Evolutionary conservation across 1,140 invertebrate genomes (phyloP).

Genomic region (Calliopsis andreniformis): DNA sequence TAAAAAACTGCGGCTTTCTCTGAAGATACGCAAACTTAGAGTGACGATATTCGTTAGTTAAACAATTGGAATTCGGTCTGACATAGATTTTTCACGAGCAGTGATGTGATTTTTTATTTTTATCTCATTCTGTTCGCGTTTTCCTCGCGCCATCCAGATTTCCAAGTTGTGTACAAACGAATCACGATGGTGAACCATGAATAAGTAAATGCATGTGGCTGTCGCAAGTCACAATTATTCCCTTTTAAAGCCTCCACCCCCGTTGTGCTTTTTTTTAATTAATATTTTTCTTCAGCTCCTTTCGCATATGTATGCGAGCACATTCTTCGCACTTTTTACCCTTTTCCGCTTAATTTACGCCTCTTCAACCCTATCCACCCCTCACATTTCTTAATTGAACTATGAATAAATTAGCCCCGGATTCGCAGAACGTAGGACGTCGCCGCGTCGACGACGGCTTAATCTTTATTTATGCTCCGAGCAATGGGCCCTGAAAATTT

Average conservation of each 20-base stretch:
- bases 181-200: not conserved
- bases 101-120: not conserved
- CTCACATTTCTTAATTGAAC: conserved; percentile 55
- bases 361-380: not conserved
- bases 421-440: not conserved
- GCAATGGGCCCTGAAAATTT: conserved; percentile 34
- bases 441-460: conserved; percentile 2
- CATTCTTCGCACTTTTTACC: conserved; percentile 4
- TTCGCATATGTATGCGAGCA: not conserved
- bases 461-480: conserved; percentile 59
- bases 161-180: not conserved
- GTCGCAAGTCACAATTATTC: no score
- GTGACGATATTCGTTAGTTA: not conserved
- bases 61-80: not conserved
- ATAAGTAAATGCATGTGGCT: no score
- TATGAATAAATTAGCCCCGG: conserved; percentile 64
- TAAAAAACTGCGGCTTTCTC: no score
- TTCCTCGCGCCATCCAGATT: no score
- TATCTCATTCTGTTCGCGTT: not conserved
- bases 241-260: conserved; percentile 3
- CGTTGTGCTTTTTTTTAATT: conserved; percentile 29
- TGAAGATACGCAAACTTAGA: conserved; percentile 12
- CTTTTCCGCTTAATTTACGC: conserved; percentile 13
- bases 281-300: conserved; percentile 37
- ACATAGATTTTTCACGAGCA: not conserved